Conservation (phyloP, 2,113 vertebrate species). For the Grammomys surdaster region DNA sequence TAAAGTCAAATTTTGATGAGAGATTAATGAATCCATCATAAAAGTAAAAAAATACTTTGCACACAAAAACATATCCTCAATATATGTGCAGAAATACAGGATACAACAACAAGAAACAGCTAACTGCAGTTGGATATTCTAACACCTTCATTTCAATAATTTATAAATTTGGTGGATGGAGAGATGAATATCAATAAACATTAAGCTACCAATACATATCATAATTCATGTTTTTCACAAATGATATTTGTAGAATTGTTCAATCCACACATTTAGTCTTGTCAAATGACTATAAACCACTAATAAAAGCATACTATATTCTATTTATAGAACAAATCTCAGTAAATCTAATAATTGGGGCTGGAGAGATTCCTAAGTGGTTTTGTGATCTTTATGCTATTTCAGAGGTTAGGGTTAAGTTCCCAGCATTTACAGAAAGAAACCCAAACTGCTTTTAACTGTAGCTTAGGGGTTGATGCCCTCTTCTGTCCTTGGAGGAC, state of each 20-base stretch:
- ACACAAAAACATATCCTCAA: neutral
- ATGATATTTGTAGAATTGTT: neutral
- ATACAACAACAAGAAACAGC: neutral
- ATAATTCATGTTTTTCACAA: neutral
- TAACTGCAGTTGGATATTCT: neutral
- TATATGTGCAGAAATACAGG: neutral
- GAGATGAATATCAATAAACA: neutral
- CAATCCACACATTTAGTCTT: neutral
- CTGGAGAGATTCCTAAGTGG: too few relatives aligned
- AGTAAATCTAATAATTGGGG: neutral
- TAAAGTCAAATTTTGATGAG: neutral
- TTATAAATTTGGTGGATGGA: neutral
- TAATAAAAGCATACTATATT: neutral
- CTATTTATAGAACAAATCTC: neutral
- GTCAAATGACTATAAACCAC: neutral
- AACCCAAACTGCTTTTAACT: neutral
- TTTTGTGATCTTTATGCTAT: neutral
- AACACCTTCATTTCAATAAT: neutral
- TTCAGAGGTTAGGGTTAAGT: neutral
- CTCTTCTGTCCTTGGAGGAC: neutral
- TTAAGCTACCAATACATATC: neutral
- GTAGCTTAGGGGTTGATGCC: neutral
- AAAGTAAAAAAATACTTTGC: neutral
- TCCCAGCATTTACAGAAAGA: neutral
- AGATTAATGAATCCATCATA: neutral